Evolutionary conservation across 2,113 vertebrate species (phyloP).

Genomic region (Cromileptes altivelis): DNA sequence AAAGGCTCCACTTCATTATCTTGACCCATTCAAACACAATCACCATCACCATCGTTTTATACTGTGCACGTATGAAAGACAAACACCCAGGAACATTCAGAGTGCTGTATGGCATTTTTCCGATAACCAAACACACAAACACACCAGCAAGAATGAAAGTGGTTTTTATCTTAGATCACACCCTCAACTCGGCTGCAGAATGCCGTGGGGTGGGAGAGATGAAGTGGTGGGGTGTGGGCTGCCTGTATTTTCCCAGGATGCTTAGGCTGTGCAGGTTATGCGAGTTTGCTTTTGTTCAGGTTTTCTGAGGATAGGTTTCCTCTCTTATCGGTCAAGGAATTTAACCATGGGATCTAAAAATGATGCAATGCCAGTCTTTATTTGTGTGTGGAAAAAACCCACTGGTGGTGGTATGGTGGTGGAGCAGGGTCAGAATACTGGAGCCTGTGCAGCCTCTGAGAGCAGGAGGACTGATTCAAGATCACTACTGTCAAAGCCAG

Average conservation of each 20-base stretch:
- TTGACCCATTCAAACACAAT: conserved; percentile 50
- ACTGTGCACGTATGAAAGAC: conserved; percentile 64
- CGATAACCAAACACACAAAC: conserved; percentile 57
- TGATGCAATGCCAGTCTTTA: conserved; percentile 71
- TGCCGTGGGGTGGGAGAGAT: conserved; percentile 6
- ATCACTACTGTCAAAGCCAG: neutral
- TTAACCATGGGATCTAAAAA: conserved; percentile 52
- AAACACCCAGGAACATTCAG: conserved; percentile 52
- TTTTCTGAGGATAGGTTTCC: conserved; percentile 74
- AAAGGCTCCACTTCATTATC: conserved; percentile 62
- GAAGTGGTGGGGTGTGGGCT: conserved; percentile 11
- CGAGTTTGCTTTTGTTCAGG: conserved; percentile 73
- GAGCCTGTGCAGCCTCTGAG: conserved; percentile 26
- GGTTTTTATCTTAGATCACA: conserved; percentile 54
- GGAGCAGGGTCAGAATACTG: conserved; percentile 37
- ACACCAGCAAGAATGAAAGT: conserved; percentile 36
- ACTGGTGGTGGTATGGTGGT: conserved; percentile 5
- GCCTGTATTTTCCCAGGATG: conserved; percentile 75
- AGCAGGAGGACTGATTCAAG: conserved; percentile 1
- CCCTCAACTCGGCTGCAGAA: conserved; percentile 55
- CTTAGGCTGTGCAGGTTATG: conserved; percentile 64
- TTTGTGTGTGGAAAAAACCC: conserved; percentile 55
- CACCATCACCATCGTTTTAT: conserved; percentile 47
- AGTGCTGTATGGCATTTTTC: conserved; percentile 37
- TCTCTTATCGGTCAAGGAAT: conserved; percentile 66